Percentiles rank a stretch among this genome's conserved stretches.
Evolutionary conservation across 2,888 invertebrate genomes (phyloP).

Genomic region (Rotaria sp.): DNA sequence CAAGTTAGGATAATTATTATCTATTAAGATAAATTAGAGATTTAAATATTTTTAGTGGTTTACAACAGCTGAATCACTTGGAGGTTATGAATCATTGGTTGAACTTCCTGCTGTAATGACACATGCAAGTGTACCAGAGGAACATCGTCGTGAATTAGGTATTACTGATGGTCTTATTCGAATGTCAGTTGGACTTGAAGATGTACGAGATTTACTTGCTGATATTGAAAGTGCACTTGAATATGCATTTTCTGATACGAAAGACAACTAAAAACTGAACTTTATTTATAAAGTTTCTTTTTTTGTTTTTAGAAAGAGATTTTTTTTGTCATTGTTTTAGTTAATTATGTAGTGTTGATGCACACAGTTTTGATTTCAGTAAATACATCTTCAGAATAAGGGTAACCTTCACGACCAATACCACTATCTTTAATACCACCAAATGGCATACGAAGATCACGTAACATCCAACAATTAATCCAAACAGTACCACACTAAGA

Average conservation of each 20-base stretch:
- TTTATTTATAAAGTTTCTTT: no score
- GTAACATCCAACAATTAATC: constrained; percentile 86
- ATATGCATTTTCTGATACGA: no score
- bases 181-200: constrained; percentile 54
- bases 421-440: constrained; percentile 92
- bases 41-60: constrained; percentile 47
- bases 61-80: constrained; percentile 55
- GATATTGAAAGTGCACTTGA: constrained; percentile 44
- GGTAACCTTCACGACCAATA: constrained; percentile 84
- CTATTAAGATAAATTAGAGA: background rate
- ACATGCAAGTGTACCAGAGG: constrained; percentile 53
- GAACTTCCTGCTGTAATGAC: constrained; percentile 52
- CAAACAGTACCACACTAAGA: constrained; percentile 70
- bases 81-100: constrained; percentile 45
- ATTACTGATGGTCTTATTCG: constrained; percentile 53
- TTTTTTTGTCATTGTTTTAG: no score
- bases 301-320: no score
- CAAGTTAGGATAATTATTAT: constrained; percentile 46
- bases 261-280: no score
- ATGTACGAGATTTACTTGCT: constrained; percentile 50
- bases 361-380: constrained; percentile 81
- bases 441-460: constrained; percentile 83
- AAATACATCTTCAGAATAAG: constrained; percentile 83
- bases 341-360: constrained; percentile 53
- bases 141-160: constrained; percentile 49